Evolutionary conservation across 2,113 vertebrate genomes (phyloP).

Genomic region (Atherinomorus stipes): DNA sequence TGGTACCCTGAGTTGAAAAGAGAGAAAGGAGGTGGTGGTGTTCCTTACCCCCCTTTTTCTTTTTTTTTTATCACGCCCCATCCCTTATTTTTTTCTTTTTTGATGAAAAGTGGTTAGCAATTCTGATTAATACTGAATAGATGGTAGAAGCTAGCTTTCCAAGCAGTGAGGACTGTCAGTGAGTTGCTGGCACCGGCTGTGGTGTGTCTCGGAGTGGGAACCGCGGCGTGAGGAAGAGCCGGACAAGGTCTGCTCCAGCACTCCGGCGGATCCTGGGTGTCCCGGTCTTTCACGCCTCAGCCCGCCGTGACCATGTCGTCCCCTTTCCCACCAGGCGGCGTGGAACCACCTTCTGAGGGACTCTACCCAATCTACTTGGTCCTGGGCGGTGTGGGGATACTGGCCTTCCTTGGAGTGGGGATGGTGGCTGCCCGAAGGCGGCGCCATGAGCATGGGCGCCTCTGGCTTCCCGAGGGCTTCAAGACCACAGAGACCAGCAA

Average conservation of each 20-base stretch:
- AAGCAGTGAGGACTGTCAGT: conserved; percentile 57
- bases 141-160: conserved; percentile 85
- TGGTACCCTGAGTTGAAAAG: conserved; percentile 87
- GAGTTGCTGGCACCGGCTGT: conserved; percentile 36
- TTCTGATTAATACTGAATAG: conserved; percentile 90
- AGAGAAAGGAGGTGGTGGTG: conserved; percentile 84
- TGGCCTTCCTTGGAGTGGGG: conserved; percentile 87
- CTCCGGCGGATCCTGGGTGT: conserved; percentile 51
- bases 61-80: conserved; percentile 72
- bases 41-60: conserved; percentile 71
- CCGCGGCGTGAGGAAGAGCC: conserved; percentile 38
- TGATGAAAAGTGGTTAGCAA: conserved; percentile 88
- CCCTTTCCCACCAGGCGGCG: conserved; percentile 83
- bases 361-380: conserved; percentile 90
- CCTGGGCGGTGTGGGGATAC: conserved; percentile 80
- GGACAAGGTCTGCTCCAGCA: conserved; percentile 69
- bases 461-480: conserved; percentile 99
- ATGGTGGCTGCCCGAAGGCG: conserved; percentile 94
- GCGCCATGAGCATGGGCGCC: conserved; percentile 94
- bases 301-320: conserved; percentile 68
- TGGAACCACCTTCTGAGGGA: conserved; percentile 65
- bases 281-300: conserved; percentile 27
- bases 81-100: conserved; percentile 81
- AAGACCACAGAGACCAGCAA: conserved; percentile 95
- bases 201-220: conserved; percentile 38